Evolutionary conservation across 1,140 invertebrate genomes (phyloP).

Genomic region (Yoshiicerus persimilis): DNA sequence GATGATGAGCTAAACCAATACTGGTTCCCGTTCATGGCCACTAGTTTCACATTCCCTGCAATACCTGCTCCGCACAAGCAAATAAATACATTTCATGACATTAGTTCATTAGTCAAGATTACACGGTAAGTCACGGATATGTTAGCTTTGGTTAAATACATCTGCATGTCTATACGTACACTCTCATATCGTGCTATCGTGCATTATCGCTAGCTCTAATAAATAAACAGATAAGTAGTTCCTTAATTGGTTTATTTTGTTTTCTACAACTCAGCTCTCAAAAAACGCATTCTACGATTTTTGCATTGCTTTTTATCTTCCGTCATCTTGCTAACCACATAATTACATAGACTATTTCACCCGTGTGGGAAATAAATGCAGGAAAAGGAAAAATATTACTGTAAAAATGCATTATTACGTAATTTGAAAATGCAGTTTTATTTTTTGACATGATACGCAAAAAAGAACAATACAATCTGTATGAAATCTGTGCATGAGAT

Average conservation of each 20-base stretch:
- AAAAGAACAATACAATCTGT: too few relatives aligned
- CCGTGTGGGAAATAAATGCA: neutral
- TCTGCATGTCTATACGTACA: too few relatives aligned
- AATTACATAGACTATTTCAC: too few relatives aligned
- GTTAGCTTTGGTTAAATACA: too few relatives aligned
- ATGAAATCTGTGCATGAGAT: neutral
- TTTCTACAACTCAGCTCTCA: too few relatives aligned
- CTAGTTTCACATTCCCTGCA: conserved; percentile 47
- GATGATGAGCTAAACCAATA: conserved; percentile 86
- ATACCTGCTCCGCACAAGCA: conserved; percentile 3
- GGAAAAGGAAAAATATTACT: neutral
- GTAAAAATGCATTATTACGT: neutral
- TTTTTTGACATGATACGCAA: too few relatives aligned
- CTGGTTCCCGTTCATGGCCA: conserved; percentile 71
- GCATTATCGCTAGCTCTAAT: too few relatives aligned
- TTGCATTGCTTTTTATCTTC: neutral
- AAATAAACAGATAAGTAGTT: too few relatives aligned
- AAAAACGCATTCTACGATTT: neutral
- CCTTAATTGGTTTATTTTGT: too few relatives aligned
- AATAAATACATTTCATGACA: neutral
- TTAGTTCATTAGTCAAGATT: neutral
- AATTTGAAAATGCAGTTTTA: too few relatives aligned
- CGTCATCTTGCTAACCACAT: too few relatives aligned
- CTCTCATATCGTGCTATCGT: too few relatives aligned
- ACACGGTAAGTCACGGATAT: neutral